phyloP scores from a whole-genome alignment of 2,888 invertebrate genomes.

The Selenia dentaria region DNA sequence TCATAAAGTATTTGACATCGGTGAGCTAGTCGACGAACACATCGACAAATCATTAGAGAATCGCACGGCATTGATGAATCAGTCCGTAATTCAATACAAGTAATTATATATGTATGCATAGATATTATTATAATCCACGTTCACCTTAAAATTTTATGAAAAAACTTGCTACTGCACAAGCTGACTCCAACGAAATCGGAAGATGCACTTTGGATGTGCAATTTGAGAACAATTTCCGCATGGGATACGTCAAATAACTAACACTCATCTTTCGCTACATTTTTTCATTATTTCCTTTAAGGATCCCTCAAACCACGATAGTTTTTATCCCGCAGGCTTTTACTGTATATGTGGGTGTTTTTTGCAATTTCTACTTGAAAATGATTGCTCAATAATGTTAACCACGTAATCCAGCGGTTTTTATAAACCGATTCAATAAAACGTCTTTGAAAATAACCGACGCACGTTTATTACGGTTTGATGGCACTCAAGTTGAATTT shows the following conservation, averaged over 20 bases:
- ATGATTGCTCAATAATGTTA: conserved; percentile 46
- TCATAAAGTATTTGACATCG: no score
- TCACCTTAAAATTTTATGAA: no score
- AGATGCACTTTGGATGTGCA: conserved; percentile 67
- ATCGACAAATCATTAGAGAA: no score
- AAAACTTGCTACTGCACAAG: conserved; percentile 31
- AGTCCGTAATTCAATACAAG: no score
- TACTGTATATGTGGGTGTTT: conserved; percentile 25
- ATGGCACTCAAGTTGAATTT: conserved; percentile 32
- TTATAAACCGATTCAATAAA: conserved; percentile 40
- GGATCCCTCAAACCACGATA: conserved; percentile 11
- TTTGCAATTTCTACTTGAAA: conserved; percentile 45
- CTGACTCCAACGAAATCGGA: conserved; percentile 58
- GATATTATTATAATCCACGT: no score
- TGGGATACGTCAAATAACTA: conserved; percentile 69
- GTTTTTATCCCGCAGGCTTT: conserved; percentile 49
- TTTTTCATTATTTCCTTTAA: conserved; percentile 60
- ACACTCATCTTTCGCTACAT: conserved; percentile 60
- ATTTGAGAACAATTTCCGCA: conserved; percentile 82
- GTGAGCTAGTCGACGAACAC: no score
- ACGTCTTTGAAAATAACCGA: conserved; percentile 44
- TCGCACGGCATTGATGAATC: no score
- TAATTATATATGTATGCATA: no score
- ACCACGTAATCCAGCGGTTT: conserved; percentile 54
- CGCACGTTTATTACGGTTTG: conserved; percentile 30